A percentile compares a stretch with the other conserved stretches of the same genome.
These are phyloP conservation scores for Grallaria varia DNA, from an alignment of 2,113 vertebrate genomes.

Conservation along the genomic window DNA sequence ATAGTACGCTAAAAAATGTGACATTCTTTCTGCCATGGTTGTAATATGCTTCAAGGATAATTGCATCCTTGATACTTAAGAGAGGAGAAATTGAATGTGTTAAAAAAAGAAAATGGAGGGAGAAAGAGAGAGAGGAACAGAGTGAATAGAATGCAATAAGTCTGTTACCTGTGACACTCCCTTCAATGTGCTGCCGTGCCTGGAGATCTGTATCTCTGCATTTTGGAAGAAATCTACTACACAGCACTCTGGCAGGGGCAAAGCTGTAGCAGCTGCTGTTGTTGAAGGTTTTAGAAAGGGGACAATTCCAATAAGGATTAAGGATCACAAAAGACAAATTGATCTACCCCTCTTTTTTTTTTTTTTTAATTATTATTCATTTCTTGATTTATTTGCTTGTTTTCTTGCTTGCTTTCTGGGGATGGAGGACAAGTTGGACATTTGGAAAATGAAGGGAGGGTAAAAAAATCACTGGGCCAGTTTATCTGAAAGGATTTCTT, in stretches of 20 bases:
- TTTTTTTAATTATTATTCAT: no score
- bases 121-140: background rate
- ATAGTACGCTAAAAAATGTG: background rate
- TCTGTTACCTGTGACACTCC: background rate
- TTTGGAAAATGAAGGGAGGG: background rate
- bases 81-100: background rate
- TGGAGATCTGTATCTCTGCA: background rate
- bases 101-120: background rate
- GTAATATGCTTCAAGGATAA: background rate
- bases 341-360: rapidly evolving
- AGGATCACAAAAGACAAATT: background rate
- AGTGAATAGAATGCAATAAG: background rate
- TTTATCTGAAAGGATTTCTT: background rate
- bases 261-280: background rate
- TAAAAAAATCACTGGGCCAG: background rate
- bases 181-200: background rate
- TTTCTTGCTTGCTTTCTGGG: background rate
- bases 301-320: background rate
- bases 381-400: rapidly evolving
- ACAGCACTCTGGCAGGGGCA: background rate
- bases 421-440: rapidly evolving
- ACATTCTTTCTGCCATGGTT: background rate
- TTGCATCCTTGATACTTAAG: background rate
- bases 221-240: background rate
- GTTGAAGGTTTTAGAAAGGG: background rate